Evolutionary conservation across 2,888 invertebrate genomes (phyloP).

Genomic region (Drosophila anceps): DNA sequence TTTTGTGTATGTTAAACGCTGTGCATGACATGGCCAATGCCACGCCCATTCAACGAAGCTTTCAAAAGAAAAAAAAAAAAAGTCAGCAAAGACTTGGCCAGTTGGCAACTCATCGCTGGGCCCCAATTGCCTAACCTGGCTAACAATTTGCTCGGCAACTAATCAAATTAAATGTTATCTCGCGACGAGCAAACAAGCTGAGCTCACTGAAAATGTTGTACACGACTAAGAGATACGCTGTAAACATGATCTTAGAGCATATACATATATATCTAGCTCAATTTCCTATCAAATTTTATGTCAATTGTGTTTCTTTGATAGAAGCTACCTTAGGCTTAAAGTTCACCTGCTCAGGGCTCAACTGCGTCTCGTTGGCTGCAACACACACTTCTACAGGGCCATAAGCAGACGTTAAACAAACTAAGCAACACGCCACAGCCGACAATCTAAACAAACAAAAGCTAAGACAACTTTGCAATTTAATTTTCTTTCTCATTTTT

Average conservation of each 20-base stretch:
- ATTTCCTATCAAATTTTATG: no score
- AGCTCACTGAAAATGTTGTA: neutral
- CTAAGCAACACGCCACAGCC: neutral
- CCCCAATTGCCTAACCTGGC: conserved; percentile 25
- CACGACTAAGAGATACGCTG: conserved; percentile 6
- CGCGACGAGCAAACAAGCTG: conserved; percentile 10
- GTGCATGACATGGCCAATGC: conserved; percentile 26
- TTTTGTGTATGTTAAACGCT: conserved; percentile 23
- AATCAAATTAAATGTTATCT: conserved; percentile 40
- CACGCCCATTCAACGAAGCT: conserved; percentile 26
- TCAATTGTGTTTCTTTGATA: no score
- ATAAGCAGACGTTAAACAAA: neutral
- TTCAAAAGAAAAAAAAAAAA: neutral
- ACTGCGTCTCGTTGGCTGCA: neutral
- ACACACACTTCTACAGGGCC: neutral
- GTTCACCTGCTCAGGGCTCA: neutral
- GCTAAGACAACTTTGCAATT: conserved; percentile 4
- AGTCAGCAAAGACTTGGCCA: neutral
- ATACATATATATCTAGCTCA: neutral
- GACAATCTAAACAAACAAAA: conserved; percentile 6
- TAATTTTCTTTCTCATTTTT: conserved; percentile 1
- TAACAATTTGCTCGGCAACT: conserved; percentile 25
- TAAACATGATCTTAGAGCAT: neutral
- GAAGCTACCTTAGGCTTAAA: neutral
- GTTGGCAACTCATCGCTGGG: conserved; percentile 2